Evolutionary conservation across 53 echinoderm and acorn worm species (phyloP), one percentile per base, ranked within the genome.

Genomic region (Luidia sarsii): DNA sequence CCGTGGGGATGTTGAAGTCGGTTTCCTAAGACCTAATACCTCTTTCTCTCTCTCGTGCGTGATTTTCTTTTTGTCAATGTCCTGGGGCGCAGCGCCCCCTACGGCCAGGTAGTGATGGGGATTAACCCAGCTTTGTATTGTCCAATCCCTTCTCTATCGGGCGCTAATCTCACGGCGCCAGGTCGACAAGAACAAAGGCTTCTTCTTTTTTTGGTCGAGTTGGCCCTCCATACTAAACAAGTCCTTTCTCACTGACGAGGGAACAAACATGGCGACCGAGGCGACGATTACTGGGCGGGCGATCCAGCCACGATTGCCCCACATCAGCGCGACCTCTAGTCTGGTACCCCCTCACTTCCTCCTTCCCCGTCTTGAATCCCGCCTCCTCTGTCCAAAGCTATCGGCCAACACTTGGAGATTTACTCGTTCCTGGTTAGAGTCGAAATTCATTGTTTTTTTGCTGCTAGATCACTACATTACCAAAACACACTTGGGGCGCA

Each of bases 51-150:
- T n/a, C n/a, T n/a, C n/a, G n/a, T n/a, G n/a, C n/a, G n/a, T n/a
- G n/a, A n/a, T n/a, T n/a, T n/a, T n/a, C n/a, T n/a, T n/a, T n/a
- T n/a, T n/a, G n/a, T n/a, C n/a, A n/a, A 74, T 57, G 74, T 51
- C 74, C 74, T 31, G 27, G 27, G 57, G 74, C 74, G 39, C 31
- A 57, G 57, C 41, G 57, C 74, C 74, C 39, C 74, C 56, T 57
- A 30, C 57, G 24, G 39, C 74, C 24, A 36, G 37, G 1, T 39
- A 13, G 38, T 28, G 2, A 16, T 23, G 10, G 19, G 50, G 34
- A 71, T 71, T 48, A 18, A 35, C 71, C 52, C 30, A 41, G 38
- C 57, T 24, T 37, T 2, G 14, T 16, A 7, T 33, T 57, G 74
- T 74, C n/a, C n/a, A n/a, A 74, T 38, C 39, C 57, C 36, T 39